Percentiles rank a stretch among this genome's conserved stretches.
These are phyloP conservation scores for Seira musarum DNA, from an alignment of 2,888 invertebrate species.

Conservation along the genomic window DNA sequence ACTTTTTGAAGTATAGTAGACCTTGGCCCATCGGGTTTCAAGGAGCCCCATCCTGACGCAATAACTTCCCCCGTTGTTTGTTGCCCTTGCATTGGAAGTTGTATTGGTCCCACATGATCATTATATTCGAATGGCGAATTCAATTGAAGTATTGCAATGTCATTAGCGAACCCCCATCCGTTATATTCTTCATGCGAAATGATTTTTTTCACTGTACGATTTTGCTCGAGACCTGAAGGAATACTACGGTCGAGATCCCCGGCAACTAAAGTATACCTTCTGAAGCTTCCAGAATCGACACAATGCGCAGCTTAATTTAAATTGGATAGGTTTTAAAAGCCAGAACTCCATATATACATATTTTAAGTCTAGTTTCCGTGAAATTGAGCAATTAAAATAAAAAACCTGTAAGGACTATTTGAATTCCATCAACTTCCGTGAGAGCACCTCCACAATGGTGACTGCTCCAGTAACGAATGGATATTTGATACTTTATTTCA, in stretches of 20 bases:
- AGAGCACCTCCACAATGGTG: constrained; percentile 44
- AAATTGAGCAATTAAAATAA: no score
- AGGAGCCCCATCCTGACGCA: constrained; percentile 68
- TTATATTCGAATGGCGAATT: neutral
- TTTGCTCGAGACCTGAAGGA: constrained; percentile 49
- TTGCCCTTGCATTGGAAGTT: constrained; percentile 15
- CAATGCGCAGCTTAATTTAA: constrained; percentile 60
- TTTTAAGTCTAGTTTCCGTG: no score
- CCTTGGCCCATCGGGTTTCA: no score
- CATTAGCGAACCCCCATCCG: constrained; percentile 33
- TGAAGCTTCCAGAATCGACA: constrained; percentile 18
- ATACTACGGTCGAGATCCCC: constrained; percentile 42
- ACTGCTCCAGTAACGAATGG: constrained; percentile 16
- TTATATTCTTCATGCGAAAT: constrained; percentile 62
- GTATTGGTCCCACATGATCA: neutral
- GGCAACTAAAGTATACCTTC: constrained; percentile 42
- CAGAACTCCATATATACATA: no score
- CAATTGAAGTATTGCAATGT: neutral
- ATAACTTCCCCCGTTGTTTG: constrained; percentile 46
- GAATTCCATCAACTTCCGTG: neutral
- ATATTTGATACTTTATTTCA: constrained; percentile 53
- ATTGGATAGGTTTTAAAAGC: no score
- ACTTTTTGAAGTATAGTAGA: no score
- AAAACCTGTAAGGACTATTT: constrained; percentile 18
- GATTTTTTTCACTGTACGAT: constrained; percentile 26